These are phyloP conservation scores for Heptranchias perlo DNA, from an alignment of 2,113 vertebrate species.

Conservation along the genomic window DNA sequence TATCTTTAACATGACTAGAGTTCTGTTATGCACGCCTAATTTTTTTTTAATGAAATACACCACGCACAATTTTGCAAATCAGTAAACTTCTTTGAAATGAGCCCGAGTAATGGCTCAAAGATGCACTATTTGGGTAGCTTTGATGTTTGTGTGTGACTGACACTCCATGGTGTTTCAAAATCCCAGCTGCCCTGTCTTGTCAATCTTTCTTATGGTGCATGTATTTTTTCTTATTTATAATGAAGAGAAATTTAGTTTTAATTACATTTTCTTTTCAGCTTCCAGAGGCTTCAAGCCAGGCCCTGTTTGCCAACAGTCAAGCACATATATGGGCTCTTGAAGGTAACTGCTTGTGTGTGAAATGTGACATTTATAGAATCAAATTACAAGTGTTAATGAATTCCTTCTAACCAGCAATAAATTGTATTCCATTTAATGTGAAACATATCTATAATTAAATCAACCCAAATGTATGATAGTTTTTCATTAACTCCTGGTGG, in stretches of 20 bases:
- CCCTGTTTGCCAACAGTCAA: slow-evolving; percentile 86
- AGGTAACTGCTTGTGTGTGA: slow-evolving; percentile 62
- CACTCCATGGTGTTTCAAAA: background rate
- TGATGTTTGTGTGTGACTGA: background rate
- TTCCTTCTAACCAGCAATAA: background rate
- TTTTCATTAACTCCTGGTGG: background rate
- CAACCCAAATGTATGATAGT: background rate
- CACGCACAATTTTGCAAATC: background rate
- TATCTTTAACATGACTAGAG: background rate
- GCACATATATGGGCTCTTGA: slow-evolving; percentile 96
- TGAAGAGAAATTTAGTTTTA: background rate
- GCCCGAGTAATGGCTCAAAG: background rate
- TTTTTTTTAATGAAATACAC: background rate
- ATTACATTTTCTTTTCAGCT: slow-evolving; percentile 63
- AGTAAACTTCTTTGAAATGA: background rate
- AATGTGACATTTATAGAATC: background rate
- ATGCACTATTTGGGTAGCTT: background rate
- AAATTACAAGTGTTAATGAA: background rate
- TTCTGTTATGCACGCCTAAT: background rate
- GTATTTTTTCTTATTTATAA: background rate
- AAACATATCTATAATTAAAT: background rate
- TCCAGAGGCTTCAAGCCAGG: slow-evolving; percentile 90
- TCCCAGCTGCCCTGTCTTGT: background rate
- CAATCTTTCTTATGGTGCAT: background rate
- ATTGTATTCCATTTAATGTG: background rate